Conservation (phyloP, 2,888 invertebrate genomes). For the Ectemnius continuus region DNA sequence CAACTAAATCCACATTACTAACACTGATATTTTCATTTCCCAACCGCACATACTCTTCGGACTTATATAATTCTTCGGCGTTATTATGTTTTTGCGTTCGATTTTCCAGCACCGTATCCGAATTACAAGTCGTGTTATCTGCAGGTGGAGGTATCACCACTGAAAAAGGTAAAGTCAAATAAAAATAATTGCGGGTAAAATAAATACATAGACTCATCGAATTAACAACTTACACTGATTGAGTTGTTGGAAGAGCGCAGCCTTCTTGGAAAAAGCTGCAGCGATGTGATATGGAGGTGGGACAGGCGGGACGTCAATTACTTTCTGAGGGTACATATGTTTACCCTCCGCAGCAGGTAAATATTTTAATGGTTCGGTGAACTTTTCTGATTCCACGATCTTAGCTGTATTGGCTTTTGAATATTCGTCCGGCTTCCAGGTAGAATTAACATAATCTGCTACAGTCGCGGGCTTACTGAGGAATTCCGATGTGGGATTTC, state of each 20-base stretch:
- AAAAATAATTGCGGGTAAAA: background rate
- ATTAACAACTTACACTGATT: constrained; percentile 60
- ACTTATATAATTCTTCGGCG: constrained; percentile 37
- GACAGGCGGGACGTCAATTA: constrained; percentile 69
- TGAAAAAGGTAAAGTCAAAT: constrained; percentile 22
- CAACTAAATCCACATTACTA: constrained; percentile 21
- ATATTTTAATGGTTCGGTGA: constrained; percentile 68
- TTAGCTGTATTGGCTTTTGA: constrained; percentile 73
- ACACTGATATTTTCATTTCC: constrained; percentile 27
- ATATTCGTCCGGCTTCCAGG: constrained; percentile 75
- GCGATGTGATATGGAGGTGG: constrained; percentile 93
- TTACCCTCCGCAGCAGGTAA: constrained; percentile 37
- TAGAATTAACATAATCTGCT: constrained; percentile 73
- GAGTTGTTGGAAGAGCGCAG: constrained; percentile 76
- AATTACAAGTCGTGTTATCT: constrained; percentile 40
- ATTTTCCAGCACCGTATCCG: constrained; percentile 37
- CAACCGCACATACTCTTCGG: constrained; percentile 37
- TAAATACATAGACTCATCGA: background rate
- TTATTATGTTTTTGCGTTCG: constrained; percentile 38
- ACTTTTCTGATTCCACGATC: constrained; percentile 73
- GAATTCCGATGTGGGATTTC: constrained; percentile 73
- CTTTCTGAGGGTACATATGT: constrained; percentile 55
- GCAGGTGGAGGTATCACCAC: constrained; percentile 36
- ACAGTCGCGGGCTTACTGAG: constrained; percentile 71
- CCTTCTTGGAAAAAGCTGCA: constrained; percentile 89